Conservation (phyloP, 2,888 invertebrate genomes). For the Portevinia maculata region DNA sequence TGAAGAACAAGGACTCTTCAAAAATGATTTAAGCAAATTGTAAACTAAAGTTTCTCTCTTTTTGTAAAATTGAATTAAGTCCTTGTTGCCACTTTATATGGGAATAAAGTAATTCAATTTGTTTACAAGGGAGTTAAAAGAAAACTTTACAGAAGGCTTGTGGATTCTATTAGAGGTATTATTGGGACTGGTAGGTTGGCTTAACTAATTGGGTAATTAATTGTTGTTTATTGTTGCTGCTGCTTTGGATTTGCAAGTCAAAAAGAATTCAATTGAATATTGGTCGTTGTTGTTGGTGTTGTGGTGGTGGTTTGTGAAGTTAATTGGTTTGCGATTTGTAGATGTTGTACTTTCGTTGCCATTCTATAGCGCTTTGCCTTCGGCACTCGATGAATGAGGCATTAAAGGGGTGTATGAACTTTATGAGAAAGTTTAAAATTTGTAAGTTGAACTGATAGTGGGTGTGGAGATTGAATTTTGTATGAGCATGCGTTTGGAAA, state of each 20-base stretch:
- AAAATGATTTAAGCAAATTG: constrained; percentile 4
- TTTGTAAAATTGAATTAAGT: neutral
- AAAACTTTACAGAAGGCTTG: neutral
- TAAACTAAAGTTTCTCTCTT: constrained; percentile 27
- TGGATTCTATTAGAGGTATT: neutral
- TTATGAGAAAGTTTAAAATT: too few species aligned
- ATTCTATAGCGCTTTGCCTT: too few species aligned
- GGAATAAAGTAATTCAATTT: neutral
- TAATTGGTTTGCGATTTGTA: constrained; percentile 8
- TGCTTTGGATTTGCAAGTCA: constrained; percentile 12
- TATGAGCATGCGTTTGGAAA: too few species aligned
- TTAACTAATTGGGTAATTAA: constrained; percentile 13
- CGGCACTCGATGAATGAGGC: too few species aligned
- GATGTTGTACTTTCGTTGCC: neutral
- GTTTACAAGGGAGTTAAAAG: constrained; percentile 5
- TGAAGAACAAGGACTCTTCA: constrained; percentile 39
- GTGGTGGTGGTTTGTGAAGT: neutral
- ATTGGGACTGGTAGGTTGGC: neutral
- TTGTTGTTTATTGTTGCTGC: constrained; percentile 2
- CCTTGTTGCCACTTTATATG: constrained; percentile 10
- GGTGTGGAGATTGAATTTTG: too few species aligned
- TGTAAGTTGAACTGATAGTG: too few species aligned
- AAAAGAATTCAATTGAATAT: neutral
- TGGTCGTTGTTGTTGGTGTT: too few species aligned
- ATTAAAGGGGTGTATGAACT: too few species aligned